These are phyloP conservation scores for Tetragnatha versicolor DNA, from an alignment of 1,140 invertebrate species.

Conservation along the genomic window DNA sequence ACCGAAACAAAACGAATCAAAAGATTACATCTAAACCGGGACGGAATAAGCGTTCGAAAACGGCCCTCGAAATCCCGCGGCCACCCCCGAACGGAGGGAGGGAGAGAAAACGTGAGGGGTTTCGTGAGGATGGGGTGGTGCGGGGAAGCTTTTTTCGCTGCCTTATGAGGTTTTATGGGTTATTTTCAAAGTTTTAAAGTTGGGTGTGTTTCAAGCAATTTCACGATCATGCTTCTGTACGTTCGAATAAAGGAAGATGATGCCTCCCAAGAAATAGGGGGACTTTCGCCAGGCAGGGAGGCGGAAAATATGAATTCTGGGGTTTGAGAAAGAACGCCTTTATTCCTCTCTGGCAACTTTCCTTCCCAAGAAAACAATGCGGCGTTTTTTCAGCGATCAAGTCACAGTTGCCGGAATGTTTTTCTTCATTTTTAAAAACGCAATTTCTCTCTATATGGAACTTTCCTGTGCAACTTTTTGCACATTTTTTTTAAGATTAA, in stretches of 20 bases:
- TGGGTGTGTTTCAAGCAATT: conserved; percentile 52
- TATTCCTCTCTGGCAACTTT: too few relatives aligned
- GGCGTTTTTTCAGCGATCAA: too few relatives aligned
- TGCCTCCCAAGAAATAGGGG: too few relatives aligned
- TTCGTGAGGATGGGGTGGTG: background rate
- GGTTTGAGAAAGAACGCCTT: background rate
- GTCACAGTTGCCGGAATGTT: too few relatives aligned
- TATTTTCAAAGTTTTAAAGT: conserved; percentile 25
- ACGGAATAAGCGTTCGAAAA: too few relatives aligned
- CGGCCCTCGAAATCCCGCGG: background rate
- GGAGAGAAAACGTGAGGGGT: conserved; percentile 1
- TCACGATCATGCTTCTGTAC: conserved; percentile 54
- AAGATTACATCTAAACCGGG: too few relatives aligned
- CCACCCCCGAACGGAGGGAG: background rate
- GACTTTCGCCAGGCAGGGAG: background rate
- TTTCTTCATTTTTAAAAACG: too few relatives aligned
- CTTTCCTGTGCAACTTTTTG: too few relatives aligned
- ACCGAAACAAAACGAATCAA: too few relatives aligned
- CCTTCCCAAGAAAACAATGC: too few relatives aligned
- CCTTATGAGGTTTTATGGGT: conserved; percentile 10
- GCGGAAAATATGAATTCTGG: background rate
- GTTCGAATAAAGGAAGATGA: conserved; percentile 45
- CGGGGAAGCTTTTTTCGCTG: background rate
- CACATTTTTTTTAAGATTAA: too few relatives aligned
- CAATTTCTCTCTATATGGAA: too few relatives aligned